Conservation (phyloP, 2,797 vertebrate genomes). For the Phylloscopus collybita region DNA sequence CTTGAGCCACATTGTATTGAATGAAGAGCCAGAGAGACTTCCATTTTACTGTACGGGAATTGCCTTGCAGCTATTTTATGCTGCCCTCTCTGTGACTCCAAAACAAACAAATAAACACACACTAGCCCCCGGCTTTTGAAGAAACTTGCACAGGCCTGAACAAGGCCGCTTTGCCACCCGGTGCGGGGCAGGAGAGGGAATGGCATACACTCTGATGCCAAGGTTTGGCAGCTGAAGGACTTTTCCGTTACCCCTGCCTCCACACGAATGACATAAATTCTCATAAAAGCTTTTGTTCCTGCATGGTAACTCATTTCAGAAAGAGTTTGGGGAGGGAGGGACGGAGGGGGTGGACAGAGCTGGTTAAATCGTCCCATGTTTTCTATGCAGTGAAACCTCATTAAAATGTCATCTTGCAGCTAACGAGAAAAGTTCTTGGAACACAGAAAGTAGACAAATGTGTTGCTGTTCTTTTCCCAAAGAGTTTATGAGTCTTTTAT, state of each 20-base stretch:
- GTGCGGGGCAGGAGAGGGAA: background rate
- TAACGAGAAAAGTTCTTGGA: slow-evolving; percentile 62
- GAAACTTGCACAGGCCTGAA: slow-evolving; percentile 28
- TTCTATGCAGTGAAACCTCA: slow-evolving; percentile 61
- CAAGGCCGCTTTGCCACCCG: background rate
- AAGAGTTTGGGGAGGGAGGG: background rate
- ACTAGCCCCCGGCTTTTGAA: slow-evolving; percentile 23
- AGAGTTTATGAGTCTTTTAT: slow-evolving; percentile 47
- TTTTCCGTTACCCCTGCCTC: background rate
- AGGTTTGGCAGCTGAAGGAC: background rate
- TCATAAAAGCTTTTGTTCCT: background rate
- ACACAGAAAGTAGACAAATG: slow-evolving; percentile 54
- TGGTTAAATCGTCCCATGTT: background rate
- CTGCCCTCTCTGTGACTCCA: slow-evolving; percentile 31
- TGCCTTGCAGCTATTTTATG: slow-evolving; percentile 49
- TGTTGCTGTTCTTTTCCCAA: slow-evolving; percentile 7
- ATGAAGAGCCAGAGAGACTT: slow-evolving; percentile 72
- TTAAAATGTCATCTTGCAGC: slow-evolving; percentile 65
- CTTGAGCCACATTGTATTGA: slow-evolving; percentile 77
- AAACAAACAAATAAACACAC: slow-evolving; percentile 58
- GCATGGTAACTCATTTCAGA: slow-evolving; percentile 18
- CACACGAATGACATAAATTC: background rate
- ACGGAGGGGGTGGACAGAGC: background rate
- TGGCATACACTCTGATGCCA: background rate
- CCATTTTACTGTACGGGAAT: slow-evolving; percentile 66